A percentile compares a stretch with the other conserved stretches of the same genome.
phyloP scores from a whole-genome alignment of 37 sponge, comb jelly and placozoan genomes.

The Chondrilla cf. caribensis region DNA sequence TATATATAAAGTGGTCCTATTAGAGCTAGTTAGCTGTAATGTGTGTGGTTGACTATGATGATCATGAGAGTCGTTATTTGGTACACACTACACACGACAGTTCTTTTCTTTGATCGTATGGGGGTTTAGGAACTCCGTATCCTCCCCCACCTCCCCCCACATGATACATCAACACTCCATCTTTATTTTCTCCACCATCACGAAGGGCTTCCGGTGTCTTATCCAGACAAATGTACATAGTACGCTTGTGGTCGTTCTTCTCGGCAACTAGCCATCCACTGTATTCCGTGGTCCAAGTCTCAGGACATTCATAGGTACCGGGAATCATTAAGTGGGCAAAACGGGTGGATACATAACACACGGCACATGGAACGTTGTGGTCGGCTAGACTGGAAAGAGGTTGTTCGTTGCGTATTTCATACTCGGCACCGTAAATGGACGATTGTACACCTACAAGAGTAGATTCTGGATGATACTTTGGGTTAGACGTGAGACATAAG shows the following conservation, averaged over 20 bases:
- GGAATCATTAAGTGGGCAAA: constrained; percentile 42
- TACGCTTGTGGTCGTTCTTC: constrained; percentile 9
- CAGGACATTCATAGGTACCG: constrained; percentile 34
- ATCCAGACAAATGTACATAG: constrained; percentile 51
- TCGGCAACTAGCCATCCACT: constrained; percentile 47
- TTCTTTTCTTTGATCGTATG: constrained; percentile 39
- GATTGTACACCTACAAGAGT: background rate
- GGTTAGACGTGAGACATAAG: constrained; percentile 2
- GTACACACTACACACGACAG: constrained; percentile 57
- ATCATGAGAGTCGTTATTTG: constrained; percentile 14
- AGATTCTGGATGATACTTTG: background rate
- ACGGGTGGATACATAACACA: constrained; percentile 35
- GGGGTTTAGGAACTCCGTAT: constrained; percentile 34
- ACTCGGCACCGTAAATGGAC: constrained; percentile 26
- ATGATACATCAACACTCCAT: constrained; percentile 39
- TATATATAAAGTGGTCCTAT: too few relatives aligned
- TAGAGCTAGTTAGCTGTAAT: too few relatives aligned
- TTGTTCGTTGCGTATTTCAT: constrained; percentile 11
- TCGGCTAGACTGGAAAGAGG: background rate
- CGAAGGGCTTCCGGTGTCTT: constrained; percentile 26
- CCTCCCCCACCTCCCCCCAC: constrained; percentile 27
- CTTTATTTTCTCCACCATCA: background rate
- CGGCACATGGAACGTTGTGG: constrained; percentile 57
- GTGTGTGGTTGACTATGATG: too few relatives aligned
- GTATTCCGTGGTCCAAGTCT: constrained; percentile 47